A percentile compares a stretch with the other conserved stretches of the same genome.
Conservation (phyloP, 2,113 vertebrate genomes). For the Danionella cerebrum region DNA sequence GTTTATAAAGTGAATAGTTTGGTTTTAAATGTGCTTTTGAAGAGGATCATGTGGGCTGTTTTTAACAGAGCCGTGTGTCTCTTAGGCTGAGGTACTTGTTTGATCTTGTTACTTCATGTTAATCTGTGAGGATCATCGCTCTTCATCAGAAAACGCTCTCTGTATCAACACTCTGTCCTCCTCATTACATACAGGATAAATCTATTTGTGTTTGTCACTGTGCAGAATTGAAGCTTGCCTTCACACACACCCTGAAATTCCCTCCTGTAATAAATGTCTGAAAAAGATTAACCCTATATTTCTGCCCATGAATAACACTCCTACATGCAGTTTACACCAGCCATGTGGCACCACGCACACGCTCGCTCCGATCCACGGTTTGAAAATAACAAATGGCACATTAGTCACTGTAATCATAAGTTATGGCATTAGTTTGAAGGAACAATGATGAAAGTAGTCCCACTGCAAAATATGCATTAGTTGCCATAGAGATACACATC, state of each 20-base stretch:
- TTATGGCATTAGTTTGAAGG: background rate
- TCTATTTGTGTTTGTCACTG: background rate
- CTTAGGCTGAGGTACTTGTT: background rate
- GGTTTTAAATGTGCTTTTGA: background rate
- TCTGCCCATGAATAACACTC: constrained; percentile 4
- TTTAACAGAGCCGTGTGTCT: background rate
- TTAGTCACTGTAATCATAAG: background rate
- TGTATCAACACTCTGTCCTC: background rate
- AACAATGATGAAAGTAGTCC: background rate
- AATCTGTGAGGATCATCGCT: background rate
- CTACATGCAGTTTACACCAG: background rate
- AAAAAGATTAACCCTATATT: background rate
- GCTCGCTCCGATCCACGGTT: background rate
- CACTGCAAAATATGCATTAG: background rate
- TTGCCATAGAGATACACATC: too few relatives aligned
- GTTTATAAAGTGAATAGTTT: too few relatives aligned
- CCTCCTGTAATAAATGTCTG: background rate
- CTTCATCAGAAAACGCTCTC: background rate
- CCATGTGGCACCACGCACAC: background rate
- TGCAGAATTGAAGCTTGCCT: background rate
- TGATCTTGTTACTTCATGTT: background rate
- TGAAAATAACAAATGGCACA: background rate
- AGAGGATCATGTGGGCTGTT: background rate
- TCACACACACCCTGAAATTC: background rate
- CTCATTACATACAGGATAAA: background rate